Percentiles rank a stretch among this genome's conserved stretches.
phyloP scores from a whole-genome alignment of 1,140 invertebrate genomes.

The Eurosta solidaginis region DNA sequence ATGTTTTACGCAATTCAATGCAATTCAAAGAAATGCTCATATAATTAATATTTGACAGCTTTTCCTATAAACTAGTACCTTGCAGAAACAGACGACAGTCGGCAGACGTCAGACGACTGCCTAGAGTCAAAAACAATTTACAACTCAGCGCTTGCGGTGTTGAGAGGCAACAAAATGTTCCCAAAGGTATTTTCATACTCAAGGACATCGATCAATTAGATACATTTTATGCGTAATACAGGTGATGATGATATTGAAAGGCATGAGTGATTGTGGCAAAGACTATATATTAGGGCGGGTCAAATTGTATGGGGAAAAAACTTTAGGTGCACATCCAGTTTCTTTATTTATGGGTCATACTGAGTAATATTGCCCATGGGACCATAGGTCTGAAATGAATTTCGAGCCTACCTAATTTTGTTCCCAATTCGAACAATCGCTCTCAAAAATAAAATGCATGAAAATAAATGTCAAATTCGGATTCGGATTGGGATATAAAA shows the following conservation, averaged over 20 bases:
- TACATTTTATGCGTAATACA: not conserved
- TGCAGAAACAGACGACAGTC: not conserved
- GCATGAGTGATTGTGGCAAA: not conserved
- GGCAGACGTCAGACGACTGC: not conserved
- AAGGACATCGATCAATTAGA: conserved; percentile 23
- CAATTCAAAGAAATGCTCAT: not conserved
- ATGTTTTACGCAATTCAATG: conserved; percentile 1
- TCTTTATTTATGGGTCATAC: no score
- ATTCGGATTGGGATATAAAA: no score
- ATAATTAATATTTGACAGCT: not conserved
- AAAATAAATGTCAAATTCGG: no score
- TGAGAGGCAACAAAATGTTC: not conserved
- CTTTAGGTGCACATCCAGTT: no score
- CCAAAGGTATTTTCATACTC: conserved; percentile 11
- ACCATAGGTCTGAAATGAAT: no score
- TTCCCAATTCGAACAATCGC: no score
- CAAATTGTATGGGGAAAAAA: not conserved
- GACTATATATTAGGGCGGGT: no score
- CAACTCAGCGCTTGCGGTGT: conserved; percentile 2
- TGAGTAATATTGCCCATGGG: no score
- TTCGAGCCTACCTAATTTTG: no score
- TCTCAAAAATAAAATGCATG: no score
- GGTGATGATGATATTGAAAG: not conserved
- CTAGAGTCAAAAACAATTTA: conserved; percentile 26
- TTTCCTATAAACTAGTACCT: no score